Conservation (phyloP, 2,113 vertebrate species). For the Mesitornis unicolor region DNA sequence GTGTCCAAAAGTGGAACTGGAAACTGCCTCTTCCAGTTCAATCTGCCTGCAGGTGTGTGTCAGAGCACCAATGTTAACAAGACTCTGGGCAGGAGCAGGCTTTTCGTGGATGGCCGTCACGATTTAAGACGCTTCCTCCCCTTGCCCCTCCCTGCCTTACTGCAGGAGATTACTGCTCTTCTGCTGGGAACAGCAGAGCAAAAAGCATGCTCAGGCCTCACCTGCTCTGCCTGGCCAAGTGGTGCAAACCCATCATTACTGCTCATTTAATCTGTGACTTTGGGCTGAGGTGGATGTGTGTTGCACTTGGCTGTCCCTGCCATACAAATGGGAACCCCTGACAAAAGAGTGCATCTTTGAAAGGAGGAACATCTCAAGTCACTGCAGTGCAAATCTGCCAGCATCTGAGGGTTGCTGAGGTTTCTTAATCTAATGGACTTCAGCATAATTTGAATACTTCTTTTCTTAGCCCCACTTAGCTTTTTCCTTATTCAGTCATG, state of each 20-base stretch:
- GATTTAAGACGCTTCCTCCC: not conserved
- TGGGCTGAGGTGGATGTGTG: not conserved
- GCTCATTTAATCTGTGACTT: fast-evolving
- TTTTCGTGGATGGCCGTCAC: fast-evolving
- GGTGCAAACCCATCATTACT: not conserved
- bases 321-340: not conserved
- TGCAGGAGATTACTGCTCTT: not conserved
- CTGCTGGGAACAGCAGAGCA: not conserved
- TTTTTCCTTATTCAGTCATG: not conserved
- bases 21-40: not conserved
- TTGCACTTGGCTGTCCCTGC: not conserved
- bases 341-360: not conserved
- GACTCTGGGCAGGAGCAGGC: not conserved
- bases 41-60: not conserved
- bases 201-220: not conserved
- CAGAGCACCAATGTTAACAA: not conserved
- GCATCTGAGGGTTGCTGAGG: not conserved
- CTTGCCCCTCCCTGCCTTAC: not conserved
- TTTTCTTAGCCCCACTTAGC: not conserved
- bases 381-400: not conserved
- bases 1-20: not conserved
- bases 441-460: not conserved
- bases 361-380: not conserved
- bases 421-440: not conserved
- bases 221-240: not conserved